Conservation (phyloP, 2,113 vertebrate species). For the Dendropsophus ebraccatus region DNA sequence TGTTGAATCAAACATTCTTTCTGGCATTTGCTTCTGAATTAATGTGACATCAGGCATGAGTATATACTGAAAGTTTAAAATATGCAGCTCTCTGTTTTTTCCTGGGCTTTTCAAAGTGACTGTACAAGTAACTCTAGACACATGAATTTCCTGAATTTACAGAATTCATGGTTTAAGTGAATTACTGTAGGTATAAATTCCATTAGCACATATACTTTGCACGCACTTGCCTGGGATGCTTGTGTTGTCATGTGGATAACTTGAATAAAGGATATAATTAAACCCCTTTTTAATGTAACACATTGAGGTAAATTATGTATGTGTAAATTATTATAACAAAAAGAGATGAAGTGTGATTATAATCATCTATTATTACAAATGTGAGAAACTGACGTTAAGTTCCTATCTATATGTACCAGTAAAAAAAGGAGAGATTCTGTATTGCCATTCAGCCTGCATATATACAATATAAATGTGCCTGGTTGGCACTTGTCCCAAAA, state of each 20-base stretch:
- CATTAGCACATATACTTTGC: not conserved
- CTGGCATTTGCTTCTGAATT: not conserved
- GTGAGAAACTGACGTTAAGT: not conserved
- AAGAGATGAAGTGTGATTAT: not conserved
- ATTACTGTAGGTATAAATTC: not conserved
- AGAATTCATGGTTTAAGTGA: not conserved
- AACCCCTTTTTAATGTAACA: not conserved
- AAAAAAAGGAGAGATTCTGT: not conserved
- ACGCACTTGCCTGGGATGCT: not conserved
- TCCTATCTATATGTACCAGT: not conserved
- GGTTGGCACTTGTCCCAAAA: too few species aligned
- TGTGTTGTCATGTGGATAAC: not conserved
- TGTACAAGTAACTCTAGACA: not conserved
- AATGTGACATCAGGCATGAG: not conserved
- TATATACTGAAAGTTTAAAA: not conserved
- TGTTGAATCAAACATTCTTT: constrained; percentile 1
- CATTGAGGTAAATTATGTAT: not conserved
- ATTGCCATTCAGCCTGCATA: too few species aligned
- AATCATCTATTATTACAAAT: constrained; percentile 20
- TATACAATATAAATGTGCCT: too few species aligned
- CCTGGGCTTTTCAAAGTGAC: not conserved
- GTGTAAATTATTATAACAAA: constrained; percentile 7
- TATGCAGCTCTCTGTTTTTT: not conserved
- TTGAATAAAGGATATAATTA: not conserved
- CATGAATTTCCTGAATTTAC: not conserved